Conservation (phyloP, 2,888 invertebrate species). For the Griposia aprilina region DNA sequence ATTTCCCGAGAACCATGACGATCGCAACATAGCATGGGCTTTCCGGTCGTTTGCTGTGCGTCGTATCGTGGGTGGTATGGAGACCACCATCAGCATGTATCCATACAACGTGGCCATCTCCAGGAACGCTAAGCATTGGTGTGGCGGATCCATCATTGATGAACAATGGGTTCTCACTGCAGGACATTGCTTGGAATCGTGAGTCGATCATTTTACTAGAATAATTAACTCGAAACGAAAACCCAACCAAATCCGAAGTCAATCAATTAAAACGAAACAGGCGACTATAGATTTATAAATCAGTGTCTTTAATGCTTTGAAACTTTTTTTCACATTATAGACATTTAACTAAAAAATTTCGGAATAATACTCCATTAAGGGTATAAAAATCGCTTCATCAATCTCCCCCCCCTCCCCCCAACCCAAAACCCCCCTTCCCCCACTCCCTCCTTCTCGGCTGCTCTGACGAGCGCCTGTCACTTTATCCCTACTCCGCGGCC, state of each 20-base stretch:
- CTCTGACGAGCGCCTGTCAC: no score
- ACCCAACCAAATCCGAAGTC: background rate
- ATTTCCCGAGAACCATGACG: conserved; percentile 70
- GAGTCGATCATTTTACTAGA: conserved; percentile 59
- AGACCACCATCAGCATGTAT: conserved; percentile 86
- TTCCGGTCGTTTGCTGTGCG: conserved; percentile 84
- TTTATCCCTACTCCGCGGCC: no score
- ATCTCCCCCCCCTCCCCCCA: no score
- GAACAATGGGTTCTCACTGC: conserved; percentile 88
- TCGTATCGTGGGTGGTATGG: conserved; percentile 87
- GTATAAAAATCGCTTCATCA: no score
- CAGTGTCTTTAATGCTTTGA: background rate
- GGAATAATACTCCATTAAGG: no score
- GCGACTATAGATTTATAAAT: background rate
- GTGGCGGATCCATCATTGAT: conserved; percentile 87
- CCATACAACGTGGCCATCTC: conserved; percentile 87
- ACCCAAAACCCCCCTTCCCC: no score
- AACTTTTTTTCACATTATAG: no score
- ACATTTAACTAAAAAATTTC: no score
- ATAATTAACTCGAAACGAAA: background rate
- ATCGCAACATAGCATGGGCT: conserved; percentile 81
- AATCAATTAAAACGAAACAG: background rate
- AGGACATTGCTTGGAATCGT: conserved; percentile 87
- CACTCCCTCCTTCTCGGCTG: no score
- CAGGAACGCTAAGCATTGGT: conserved; percentile 85